Conservation (phyloP, 1,140 invertebrate genomes). For the Megalopta genalis region DNA sequence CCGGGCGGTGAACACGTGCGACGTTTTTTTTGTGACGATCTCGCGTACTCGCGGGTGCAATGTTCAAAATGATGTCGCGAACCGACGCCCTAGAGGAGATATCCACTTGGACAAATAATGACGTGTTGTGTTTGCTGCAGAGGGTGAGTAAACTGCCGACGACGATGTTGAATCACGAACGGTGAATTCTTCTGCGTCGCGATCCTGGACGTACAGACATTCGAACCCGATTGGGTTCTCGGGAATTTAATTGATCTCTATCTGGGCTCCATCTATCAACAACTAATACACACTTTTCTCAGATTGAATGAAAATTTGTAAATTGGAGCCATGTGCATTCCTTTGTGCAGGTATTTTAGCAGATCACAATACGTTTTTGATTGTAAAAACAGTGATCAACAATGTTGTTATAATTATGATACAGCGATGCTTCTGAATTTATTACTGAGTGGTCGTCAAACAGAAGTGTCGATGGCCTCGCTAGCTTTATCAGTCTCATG, state of each 20-base stretch:
- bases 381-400: background rate
- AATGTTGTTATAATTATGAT: too few relatives aligned
- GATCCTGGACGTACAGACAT: background rate
- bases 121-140: constrained; percentile 68
- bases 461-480: background rate
- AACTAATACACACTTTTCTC: background rate
- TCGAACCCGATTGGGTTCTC: too few relatives aligned
- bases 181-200: background rate
- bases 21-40: constrained; percentile 58
- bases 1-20: constrained; percentile 68
- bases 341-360: background rate
- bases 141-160: constrained; percentile 71
- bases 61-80: constrained; percentile 65
- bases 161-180: background rate
- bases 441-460: background rate
- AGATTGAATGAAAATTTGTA: background rate
- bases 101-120: constrained; percentile 69
- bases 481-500: background rate
- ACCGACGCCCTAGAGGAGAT: constrained; percentile 70
- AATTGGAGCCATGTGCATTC: background rate
- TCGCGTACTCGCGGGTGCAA: constrained; percentile 53
- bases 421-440: background rate
- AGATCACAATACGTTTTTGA: background rate
- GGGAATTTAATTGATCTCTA: background rate
- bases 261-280: background rate